phyloP scores from a whole-genome alignment of 2,113 vertebrate species.

The Grantiella picta region DNA sequence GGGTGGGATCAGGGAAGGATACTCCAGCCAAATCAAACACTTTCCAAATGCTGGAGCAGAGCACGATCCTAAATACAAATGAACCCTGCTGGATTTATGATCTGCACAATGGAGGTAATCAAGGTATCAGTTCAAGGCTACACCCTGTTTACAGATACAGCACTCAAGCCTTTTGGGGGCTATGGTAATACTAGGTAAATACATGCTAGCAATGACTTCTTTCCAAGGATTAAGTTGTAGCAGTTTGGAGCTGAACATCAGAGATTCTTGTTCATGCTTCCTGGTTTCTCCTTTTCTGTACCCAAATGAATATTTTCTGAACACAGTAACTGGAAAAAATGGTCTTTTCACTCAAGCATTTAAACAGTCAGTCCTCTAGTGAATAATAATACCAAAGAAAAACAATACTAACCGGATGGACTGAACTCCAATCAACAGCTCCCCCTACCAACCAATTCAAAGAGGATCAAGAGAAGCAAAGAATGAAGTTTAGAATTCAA shows the following conservation, averaged over 20 bases:
- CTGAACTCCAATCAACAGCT: conserved; percentile 47
- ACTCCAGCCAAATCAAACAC: conserved; percentile 52
- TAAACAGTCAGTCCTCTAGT: conserved; percentile 32
- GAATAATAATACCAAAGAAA: conserved; percentile 40
- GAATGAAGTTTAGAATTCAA: neutral
- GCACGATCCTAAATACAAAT: neutral
- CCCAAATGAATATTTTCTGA: conserved; percentile 24
- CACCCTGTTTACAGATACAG: conserved; percentile 11
- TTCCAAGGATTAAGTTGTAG: neutral
- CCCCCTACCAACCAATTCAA: conserved; percentile 32
- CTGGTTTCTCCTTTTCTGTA: conserved; percentile 28
- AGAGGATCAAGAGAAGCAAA: neutral
- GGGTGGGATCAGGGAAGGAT: neutral
- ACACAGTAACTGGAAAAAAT: conserved; percentile 31
- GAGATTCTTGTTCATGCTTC: neutral
- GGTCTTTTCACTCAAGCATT: neutral
- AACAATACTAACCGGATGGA: neutral
- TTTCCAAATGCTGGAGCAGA: conserved; percentile 28
- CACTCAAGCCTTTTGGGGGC: neutral
- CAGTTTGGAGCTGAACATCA: neutral
- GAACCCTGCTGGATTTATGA: conserved; percentile 45
- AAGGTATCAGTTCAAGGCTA: conserved; percentile 5
- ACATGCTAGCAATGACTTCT: neutral
- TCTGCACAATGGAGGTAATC: conserved; percentile 10
- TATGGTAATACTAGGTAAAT: neutral